A percentile compares a stretch with the other conserved stretches of the same genome.
phyloP scores from a whole-genome alignment of 2,113 vertebrate species.

The Mixornis gularis region DNA sequence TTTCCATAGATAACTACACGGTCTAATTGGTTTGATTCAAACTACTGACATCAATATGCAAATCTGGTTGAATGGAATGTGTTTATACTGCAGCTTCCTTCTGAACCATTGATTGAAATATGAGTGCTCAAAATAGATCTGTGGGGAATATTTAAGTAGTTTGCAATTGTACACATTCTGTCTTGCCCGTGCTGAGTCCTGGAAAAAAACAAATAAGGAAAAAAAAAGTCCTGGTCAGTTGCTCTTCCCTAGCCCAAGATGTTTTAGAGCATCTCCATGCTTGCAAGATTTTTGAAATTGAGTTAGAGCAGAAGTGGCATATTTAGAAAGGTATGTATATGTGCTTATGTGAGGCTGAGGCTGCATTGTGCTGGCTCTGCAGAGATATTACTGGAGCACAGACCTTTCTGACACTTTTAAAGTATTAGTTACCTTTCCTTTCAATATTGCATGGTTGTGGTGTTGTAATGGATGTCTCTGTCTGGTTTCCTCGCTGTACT shows the following conservation, averaged over 20 bases:
- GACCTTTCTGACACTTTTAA: neutral
- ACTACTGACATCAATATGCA: constrained; percentile 64
- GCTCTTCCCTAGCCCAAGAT: neutral
- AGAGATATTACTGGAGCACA: neutral
- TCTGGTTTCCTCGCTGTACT: neutral
- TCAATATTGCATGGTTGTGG: neutral
- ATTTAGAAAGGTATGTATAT: neutral
- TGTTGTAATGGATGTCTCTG: neutral
- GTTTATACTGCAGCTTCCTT: constrained; percentile 49
- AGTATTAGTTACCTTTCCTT: neutral
- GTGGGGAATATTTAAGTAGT: constrained; percentile 25
- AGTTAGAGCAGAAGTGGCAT: neutral
- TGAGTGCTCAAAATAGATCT: constrained; percentile 59
- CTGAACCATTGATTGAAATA: constrained; percentile 61
- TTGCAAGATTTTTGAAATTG: neutral
- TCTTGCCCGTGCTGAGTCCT: neutral
- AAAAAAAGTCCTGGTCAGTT: constrained; percentile 25
- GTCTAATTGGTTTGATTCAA: constrained; percentile 69
- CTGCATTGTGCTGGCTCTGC: neutral
- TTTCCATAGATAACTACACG: constrained; percentile 66
- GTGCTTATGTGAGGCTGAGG: neutral
- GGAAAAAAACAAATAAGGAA: neutral
- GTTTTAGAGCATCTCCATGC: neutral
- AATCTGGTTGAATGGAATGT: constrained; percentile 58
- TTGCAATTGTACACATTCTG: constrained; percentile 32